Evolutionary conservation across 2,888 invertebrate genomes (phyloP), one percentile per base, ranked within the genome.

Genomic region (Iphiclides podalirius): DNA sequence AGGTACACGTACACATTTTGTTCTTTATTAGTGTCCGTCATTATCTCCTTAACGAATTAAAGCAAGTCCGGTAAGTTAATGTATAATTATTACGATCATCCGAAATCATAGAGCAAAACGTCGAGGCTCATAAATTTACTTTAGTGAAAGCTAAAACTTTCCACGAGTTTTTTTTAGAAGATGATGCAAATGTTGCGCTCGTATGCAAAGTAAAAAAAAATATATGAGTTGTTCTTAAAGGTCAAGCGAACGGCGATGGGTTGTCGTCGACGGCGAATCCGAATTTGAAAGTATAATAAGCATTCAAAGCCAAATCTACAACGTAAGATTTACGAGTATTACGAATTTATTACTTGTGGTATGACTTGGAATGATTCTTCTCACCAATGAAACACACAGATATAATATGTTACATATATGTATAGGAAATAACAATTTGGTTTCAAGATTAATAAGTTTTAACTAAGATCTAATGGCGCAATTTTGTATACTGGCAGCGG

Each of bases 61-160:
- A 9, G 7, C 7, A 28, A 28, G 9, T 31, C 31, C 31, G 9
- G 26, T 14, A 23, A 13, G 1, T 14, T 26, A 1, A 26, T 28
- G n/a, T 16, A n/a, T 33, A 33, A 12, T 12, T 13, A 15, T 48
- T 31, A 33, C 37, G 37, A 11, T 14, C 36, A 17, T 35, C 33
- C 20, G 16, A 33, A 49, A 43, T 49, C 38, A 34, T 33, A 43
- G 31, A 33, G 37, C 47, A 48, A 39, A 13, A 49, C 43, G 43
- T 26, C 12, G 23, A 26, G 42, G 23, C 23, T 43, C 48, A 43
- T 49, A 43, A 49, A 49, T 43, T 49, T 33, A 26, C 23, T 43
- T 49, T 34, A 34, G 48, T 49, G 48, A 49, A 49, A 49, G 48
- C 38, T 28, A 38, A 43, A 43, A 49, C 48, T 49, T 49, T 49